Evolutionary conservation across 2,797 vertebrate genomes (phyloP).

Genomic region (Peromyscus attwateri): DNA sequence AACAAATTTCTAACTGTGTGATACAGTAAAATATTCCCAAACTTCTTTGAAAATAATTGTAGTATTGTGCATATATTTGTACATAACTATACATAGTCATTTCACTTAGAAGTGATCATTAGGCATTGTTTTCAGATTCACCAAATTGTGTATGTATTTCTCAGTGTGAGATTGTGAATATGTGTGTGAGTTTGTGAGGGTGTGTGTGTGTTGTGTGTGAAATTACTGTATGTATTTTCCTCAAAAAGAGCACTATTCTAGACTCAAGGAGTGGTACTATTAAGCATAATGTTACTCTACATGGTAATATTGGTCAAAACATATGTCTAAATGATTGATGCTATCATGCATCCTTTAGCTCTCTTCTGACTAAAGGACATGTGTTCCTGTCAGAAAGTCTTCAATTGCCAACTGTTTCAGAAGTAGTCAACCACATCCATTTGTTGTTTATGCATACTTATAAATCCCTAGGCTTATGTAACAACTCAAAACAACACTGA

Average conservation of each 20-base stretch:
- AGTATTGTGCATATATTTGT: background rate
- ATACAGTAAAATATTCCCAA: background rate
- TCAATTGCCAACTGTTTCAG: background rate
- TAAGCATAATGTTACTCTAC: background rate
- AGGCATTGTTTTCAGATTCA: background rate
- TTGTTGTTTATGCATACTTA: background rate
- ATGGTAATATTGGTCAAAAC: background rate
- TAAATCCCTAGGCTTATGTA: background rate
- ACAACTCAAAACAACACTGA: background rate
- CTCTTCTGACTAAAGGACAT: background rate
- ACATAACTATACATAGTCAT: background rate
- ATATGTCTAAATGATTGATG: background rate
- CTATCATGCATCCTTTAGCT: accelerated
- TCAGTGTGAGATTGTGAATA: background rate
- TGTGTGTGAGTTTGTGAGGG: background rate
- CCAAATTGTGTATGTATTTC: background rate
- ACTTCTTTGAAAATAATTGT: background rate
- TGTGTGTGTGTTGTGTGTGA: background rate
- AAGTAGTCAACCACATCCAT: background rate
- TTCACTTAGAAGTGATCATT: background rate
- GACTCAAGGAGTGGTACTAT: accelerated
- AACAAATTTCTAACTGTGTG: background rate
- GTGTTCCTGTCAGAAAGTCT: background rate
- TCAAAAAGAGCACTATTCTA: background rate
- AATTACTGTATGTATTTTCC: background rate